Evolutionary conservation across 2,113 vertebrate genomes (phyloP).

Genomic region (Daphoenositta chrysoptera): DNA sequence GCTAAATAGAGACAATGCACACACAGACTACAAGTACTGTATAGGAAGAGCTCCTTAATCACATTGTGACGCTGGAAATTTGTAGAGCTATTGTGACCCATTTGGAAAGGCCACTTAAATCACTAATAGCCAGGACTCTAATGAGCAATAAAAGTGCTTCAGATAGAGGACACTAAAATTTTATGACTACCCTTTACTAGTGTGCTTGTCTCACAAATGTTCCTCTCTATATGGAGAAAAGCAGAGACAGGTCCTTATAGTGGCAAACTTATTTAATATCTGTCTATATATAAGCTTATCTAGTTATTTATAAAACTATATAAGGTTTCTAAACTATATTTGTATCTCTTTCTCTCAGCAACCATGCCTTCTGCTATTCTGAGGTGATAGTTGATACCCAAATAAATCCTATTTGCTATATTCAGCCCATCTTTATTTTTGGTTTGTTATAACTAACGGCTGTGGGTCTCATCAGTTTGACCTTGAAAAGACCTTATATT

Average conservation of each 20-base stretch:
- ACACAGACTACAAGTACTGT: neutral
- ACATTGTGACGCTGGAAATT: neutral
- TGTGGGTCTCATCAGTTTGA: neutral
- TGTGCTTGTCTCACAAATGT: neutral
- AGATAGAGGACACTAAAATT: neutral
- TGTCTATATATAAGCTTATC: neutral
- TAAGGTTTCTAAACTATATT: slow-evolving; percentile 59
- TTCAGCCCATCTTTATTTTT: slow-evolving; percentile 49
- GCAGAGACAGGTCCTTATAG: neutral
- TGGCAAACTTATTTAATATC: neutral
- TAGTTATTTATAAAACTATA: slow-evolving; percentile 54
- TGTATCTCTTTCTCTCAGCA: slow-evolving; percentile 55
- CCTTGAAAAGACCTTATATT: neutral
- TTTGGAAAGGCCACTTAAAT: neutral
- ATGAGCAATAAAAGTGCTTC: neutral
- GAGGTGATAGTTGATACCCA: slow-evolving; percentile 46
- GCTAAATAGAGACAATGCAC: neutral
- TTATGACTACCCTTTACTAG: neutral
- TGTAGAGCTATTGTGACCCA: neutral
- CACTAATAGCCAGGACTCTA: neutral
- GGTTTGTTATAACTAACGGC: neutral
- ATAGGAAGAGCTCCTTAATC: neutral
- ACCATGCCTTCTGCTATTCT: slow-evolving; percentile 53
- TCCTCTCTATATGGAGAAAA: neutral
- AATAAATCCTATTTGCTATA: slow-evolving; percentile 43